phyloP scores from a whole-genome alignment of 1,140 invertebrate genomes.

The Drosophila nannoptera region DNA sequence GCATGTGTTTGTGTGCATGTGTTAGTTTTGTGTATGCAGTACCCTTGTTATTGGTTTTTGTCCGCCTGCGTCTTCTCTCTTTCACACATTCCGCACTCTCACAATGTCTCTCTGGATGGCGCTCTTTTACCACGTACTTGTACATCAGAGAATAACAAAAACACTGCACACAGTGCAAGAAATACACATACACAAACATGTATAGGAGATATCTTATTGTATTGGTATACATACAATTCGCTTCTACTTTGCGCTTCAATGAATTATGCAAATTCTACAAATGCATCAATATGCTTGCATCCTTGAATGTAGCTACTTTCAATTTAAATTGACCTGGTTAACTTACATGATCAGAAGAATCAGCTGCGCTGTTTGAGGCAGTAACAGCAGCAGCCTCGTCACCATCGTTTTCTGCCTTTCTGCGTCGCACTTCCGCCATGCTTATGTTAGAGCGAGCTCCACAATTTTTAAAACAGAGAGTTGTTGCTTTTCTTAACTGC shows the following conservation, averaged over 20 bases:
- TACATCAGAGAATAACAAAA: slow-evolving; percentile 75
- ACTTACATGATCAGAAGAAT: slow-evolving; percentile 79
- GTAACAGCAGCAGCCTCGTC: slow-evolving; percentile 43
- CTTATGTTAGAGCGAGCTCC: slow-evolving; percentile 16
- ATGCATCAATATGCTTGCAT: neutral
- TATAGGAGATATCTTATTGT: slow-evolving; percentile 27
- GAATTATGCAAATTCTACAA: slow-evolving; percentile 56
- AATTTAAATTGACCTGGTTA: slow-evolving; percentile 15
- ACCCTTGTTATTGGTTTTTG: slow-evolving; percentile 67
- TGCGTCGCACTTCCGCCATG: slow-evolving; percentile 73
- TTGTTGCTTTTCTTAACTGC: slow-evolving; percentile 15
- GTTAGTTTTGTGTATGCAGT: slow-evolving; percentile 31
- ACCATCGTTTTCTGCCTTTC: slow-evolving; percentile 61
- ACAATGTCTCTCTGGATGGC: slow-evolving; percentile 26
- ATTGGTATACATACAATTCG: slow-evolving; percentile 55
- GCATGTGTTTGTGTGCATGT: neutral
- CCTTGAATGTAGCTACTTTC: slow-evolving; percentile 12
- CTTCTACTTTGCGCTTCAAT: slow-evolving; percentile 54
- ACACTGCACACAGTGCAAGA: slow-evolving; percentile 48
- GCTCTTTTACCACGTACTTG: slow-evolving; percentile 65
- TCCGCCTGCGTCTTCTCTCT: slow-evolving; percentile 21
- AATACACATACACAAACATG: slow-evolving; percentile 21
- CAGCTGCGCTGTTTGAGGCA: slow-evolving; percentile 67
- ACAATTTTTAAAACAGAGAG: slow-evolving; percentile 7
- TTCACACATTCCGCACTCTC: slow-evolving; percentile 37